Evolutionary conservation across 2,797 vertebrate species (phyloP).

Genomic region (Lindbergichthys nudifrons): DNA sequence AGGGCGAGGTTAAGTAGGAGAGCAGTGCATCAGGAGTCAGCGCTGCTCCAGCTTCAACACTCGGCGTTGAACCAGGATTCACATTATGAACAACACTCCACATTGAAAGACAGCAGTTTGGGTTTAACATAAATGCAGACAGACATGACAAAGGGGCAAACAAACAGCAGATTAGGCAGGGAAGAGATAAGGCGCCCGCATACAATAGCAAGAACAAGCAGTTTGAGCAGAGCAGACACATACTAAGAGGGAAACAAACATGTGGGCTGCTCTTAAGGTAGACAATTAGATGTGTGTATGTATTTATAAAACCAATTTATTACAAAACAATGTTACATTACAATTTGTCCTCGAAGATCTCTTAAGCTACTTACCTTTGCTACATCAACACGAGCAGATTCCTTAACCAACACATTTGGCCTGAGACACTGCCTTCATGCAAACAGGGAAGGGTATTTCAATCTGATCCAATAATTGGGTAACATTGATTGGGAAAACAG

Average conservation of each 20-base stretch:
- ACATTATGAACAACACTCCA: conserved; percentile 23
- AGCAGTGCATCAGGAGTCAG: conserved; percentile 13
- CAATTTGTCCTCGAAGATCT: not conserved
- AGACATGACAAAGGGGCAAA: conserved; percentile 43
- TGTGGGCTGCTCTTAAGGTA: not conserved
- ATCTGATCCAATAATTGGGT: conserved; percentile 5
- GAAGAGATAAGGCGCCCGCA: conserved; percentile 36
- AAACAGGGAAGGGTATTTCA: conserved; percentile 33
- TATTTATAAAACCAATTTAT: not conserved
- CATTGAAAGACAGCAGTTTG: conserved; percentile 37
- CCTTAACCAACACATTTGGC: not conserved
- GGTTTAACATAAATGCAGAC: conserved; percentile 52
- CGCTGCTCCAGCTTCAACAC: not conserved
- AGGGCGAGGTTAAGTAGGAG: not conserved
- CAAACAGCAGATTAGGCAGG: conserved; percentile 52
- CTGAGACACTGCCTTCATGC: conserved; percentile 5
- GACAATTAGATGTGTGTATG: not conserved
- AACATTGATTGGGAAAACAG: conserved; percentile 26
- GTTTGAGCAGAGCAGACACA: conserved; percentile 15
- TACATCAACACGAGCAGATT: not conserved
- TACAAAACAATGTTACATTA: no score
- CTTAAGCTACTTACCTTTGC: not conserved
- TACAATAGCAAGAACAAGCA: conserved; percentile 34
- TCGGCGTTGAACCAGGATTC: conserved; percentile 31
- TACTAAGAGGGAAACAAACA: not conserved